phyloP scores from a whole-genome alignment of 2,888 invertebrate genomes.

The Axea sp. region DNA sequence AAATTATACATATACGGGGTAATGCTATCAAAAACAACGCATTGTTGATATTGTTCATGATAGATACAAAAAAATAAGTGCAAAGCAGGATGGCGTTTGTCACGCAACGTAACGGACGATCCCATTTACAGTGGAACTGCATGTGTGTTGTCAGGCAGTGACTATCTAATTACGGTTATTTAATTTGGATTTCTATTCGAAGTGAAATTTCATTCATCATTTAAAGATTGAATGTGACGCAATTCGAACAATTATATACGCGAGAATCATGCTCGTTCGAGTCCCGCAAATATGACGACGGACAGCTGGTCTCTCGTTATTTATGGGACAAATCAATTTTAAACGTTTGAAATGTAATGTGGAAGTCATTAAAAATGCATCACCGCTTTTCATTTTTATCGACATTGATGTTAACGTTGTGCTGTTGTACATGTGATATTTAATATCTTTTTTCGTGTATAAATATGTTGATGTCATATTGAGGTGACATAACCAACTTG shows the following conservation, averaged over 20 bases:
- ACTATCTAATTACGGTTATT: constrained; percentile 52
- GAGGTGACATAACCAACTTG: too few species aligned
- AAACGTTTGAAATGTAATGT: too few species aligned
- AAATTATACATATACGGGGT: constrained; percentile 28
- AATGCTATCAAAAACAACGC: constrained; percentile 7
- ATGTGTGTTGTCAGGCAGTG: constrained; percentile 49
- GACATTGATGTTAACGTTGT: too few species aligned
- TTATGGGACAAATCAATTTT: constrained; percentile 28
- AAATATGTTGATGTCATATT: too few species aligned
- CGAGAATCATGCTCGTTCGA: not conserved
- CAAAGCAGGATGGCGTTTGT: constrained; percentile 14
- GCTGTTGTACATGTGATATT: too few species aligned
- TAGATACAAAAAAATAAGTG: constrained; percentile 15
- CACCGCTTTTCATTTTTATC: too few species aligned
- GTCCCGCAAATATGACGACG: constrained; percentile 17
- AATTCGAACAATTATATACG: constrained; percentile 33
- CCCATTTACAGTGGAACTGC: constrained; percentile 50
- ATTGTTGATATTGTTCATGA: constrained; percentile 8
- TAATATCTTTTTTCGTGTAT: too few species aligned
- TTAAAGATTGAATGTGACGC: constrained; percentile 37
- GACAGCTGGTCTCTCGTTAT: constrained; percentile 16
- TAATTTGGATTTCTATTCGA: constrained; percentile 40
- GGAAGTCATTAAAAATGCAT: too few species aligned
- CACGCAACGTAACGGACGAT: constrained; percentile 28
- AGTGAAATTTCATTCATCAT: constrained; percentile 50